Evolutionary conservation across 2,888 invertebrate genomes (phyloP), one percentile per base, ranked within the genome.

Genomic region (Monopis laevigella): DNA sequence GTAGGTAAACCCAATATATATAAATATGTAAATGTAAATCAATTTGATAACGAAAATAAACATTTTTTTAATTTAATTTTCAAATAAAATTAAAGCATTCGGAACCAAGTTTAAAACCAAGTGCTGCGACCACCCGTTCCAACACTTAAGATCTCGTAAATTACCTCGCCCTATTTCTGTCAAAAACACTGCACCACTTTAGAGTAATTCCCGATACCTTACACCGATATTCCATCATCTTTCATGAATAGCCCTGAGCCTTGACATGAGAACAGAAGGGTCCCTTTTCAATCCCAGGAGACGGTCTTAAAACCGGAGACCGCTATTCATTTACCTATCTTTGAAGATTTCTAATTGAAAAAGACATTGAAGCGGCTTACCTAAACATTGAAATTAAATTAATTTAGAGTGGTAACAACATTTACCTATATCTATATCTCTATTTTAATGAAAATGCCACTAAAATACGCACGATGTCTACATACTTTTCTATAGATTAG

Each of bases 151-250:
- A 32, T 17, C 16, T 32, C 32, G 39, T 39, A 65, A 59, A 58
- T 63, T 51, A 54, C 55, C 56, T 56, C 56, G 58, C 50, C 58
- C 59, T 54, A 60, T 58, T 62, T 62, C 61, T 61, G 65, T 65
- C 62, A 52, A 53, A 60, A 62, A 56, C 66, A 66, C 49, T 51
- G 43, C 49, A n/a, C 49, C 40, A 41, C 47, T 47, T 49, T 49
- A 50, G 51, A 55, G 62, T 64, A 58, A 62, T 62, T 64, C 59
- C 59, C 62, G 53, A 65, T 69, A 63, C 62, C 49, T 17, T 59
- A 66, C 65, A 66, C 50, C 62, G 62, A 62, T 71, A 69, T 67
- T 68, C 66, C 67, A 73, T 73, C 74, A 70, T 68, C 62, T 59
- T 54, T 52, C 56, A 50, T 62, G 65, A 67, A 71, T 65, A 59